Conservation (phyloP, 1,140 invertebrate species). For the Diabrotica virgifera region DNA sequence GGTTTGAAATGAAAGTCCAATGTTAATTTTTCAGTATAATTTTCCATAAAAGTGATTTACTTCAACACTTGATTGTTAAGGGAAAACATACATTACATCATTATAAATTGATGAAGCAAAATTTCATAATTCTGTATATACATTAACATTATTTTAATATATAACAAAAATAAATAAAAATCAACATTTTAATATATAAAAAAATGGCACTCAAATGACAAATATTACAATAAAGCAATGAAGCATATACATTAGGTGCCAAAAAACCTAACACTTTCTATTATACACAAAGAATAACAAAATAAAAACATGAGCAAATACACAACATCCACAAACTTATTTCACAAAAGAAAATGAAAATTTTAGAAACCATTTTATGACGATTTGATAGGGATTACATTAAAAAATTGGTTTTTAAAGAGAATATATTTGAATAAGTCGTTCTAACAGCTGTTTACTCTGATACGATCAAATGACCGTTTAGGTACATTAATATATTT, state of each 20-base stretch:
- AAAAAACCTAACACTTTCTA: conserved; percentile 18
- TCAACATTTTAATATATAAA: conserved; percentile 8
- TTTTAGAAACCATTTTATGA: too few relatives aligned
- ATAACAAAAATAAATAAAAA: conserved; percentile 28
- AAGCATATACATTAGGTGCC: conserved; percentile 11
- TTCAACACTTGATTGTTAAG: conserved; percentile 45
- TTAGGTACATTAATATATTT: too few relatives aligned
- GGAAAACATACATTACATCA: conserved; percentile 37
- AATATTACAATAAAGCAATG: conserved; percentile 12
- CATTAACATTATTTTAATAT: conserved; percentile 30
- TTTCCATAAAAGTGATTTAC: conserved; percentile 45
- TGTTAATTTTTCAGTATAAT: conserved; percentile 28
- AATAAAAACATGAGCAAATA: conserved; percentile 7
- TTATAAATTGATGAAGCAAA: conserved; percentile 38
- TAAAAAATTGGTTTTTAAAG: too few relatives aligned
- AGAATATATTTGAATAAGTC: too few relatives aligned
- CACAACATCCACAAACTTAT: conserved; percentile 1
- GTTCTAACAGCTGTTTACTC: too few relatives aligned
- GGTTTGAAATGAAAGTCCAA: neutral
- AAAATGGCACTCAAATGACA: conserved; percentile 19
- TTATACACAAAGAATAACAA: conserved; percentile 20
- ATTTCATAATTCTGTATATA: conserved; percentile 32
- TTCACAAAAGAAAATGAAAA: conserved; percentile 1
- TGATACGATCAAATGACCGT: too few relatives aligned
- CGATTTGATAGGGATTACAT: too few relatives aligned